A percentile compares a stretch with the other conserved stretches of the same genome.
phyloP scores from a whole-genome alignment of 1,140 invertebrate genomes.

The Zaprionus camerounensis region DNA sequence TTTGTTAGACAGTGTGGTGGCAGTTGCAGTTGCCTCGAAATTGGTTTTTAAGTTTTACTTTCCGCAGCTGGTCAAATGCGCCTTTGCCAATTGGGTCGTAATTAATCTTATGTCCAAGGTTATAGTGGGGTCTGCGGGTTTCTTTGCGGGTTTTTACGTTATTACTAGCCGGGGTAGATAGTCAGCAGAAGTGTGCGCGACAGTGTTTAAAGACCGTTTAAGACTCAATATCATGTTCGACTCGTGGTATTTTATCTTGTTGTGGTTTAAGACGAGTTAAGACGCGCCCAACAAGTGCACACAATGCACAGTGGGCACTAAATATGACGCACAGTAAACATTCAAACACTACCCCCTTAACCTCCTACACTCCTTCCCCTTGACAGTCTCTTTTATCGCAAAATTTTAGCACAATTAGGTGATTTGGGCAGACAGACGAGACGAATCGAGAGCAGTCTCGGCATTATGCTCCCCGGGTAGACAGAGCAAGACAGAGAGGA shows the following conservation, averaged over 20 bases:
- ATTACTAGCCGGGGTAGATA: neutral
- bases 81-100: slow-evolving; percentile 67
- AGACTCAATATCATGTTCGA: slow-evolving; percentile 9
- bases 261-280: slow-evolving; percentile 43
- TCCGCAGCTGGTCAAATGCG: slow-evolving; percentile 2
- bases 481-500: slow-evolving; percentile 1
- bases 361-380: neutral
- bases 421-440: slow-evolving; percentile 29
- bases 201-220: slow-evolving; percentile 34
- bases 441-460: neutral
- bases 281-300: slow-evolving; percentile 36
- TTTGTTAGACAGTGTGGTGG: neutral
- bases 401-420: slow-evolving; percentile 54
- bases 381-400: slow-evolving; percentile 34
- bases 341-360: no score
- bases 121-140: neutral
- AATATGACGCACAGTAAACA: slow-evolving; percentile 30
- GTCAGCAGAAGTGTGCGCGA: neutral
- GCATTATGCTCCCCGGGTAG: neutral
- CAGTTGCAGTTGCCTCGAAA: slow-evolving; percentile 6
- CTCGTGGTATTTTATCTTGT: slow-evolving; percentile 43
- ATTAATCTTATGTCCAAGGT: slow-evolving; percentile 67
- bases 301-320: slow-evolving; percentile 27
- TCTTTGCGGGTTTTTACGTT: neutral
- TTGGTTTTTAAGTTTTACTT: slow-evolving; percentile 55